These are phyloP conservation scores for Allobates femoralis DNA, from an alignment of 2,797 vertebrate genomes.

Conservation along the genomic window DNA sequence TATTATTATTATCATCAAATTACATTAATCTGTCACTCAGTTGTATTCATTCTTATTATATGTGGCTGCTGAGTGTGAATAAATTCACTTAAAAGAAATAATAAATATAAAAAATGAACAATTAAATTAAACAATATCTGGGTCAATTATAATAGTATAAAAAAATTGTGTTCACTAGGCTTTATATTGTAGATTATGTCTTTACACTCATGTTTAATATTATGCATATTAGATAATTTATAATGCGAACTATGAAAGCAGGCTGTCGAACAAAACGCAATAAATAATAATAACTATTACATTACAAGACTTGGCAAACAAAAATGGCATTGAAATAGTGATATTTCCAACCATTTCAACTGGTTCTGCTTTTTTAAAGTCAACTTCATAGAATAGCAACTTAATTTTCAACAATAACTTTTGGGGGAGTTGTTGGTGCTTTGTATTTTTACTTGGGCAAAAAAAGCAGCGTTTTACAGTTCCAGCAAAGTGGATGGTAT, in stretches of 20 bases:
- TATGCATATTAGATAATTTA: neutral
- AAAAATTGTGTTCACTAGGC: neutral
- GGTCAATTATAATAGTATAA: neutral
- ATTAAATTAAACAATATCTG: conserved; percentile 16
- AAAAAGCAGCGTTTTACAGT: no score
- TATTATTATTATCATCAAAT: conserved; percentile 42
- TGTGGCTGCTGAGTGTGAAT: conserved; percentile 24
- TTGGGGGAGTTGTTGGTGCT: no score
- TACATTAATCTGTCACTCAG: conserved; percentile 49
- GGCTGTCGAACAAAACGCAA: no score
- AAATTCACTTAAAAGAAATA: conserved; percentile 22
- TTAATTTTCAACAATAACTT: no score
- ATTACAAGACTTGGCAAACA: no score
- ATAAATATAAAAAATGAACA: conserved; percentile 18
- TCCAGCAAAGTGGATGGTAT: no score
- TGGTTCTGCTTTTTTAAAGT: no score
- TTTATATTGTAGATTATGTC: neutral
- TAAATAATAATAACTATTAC: no score
- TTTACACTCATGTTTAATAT: neutral
- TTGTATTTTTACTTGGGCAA: no score
- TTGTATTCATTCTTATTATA: conserved; percentile 36
- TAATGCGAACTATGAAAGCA: neutral
- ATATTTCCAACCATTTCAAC: no score
- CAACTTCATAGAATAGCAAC: no score
- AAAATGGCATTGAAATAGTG: no score